These are phyloP conservation scores for Xestia rhomboidea DNA, from an alignment of 2,888 invertebrate species.

Conservation along the genomic window DNA sequence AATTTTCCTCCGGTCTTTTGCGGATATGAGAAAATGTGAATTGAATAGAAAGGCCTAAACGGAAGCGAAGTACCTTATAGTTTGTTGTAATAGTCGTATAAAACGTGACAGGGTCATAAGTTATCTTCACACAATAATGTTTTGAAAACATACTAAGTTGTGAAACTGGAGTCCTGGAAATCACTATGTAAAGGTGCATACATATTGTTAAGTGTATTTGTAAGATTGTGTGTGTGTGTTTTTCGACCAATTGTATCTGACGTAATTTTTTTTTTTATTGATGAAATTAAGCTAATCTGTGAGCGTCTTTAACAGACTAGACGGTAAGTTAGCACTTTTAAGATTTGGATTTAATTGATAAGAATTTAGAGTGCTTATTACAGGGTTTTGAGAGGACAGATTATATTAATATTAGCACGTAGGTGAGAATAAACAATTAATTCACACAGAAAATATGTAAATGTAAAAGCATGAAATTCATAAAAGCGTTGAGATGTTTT, in stretches of 20 bases:
- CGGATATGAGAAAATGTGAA: not conserved
- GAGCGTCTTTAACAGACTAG: not conserved
- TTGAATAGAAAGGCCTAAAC: not conserved
- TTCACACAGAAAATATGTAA: not conserved
- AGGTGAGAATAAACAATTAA: slow-evolving; percentile 3
- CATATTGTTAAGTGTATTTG: not conserved
- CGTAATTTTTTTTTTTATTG: not conserved
- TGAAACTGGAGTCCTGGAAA: not conserved
- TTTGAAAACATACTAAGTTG: not conserved
- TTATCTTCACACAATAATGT: not conserved
- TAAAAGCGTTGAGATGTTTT: not conserved
- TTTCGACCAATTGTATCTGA: not conserved
- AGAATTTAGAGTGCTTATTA: slow-evolving; percentile 32
- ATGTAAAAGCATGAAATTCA: not conserved
- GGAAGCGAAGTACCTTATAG: not conserved
- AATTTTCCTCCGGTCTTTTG: not conserved
- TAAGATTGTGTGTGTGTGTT: not conserved
- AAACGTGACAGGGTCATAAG: slow-evolving; percentile 12
- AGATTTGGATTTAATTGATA: not conserved
- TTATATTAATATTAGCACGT: slow-evolving; percentile 2
- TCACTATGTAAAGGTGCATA: not conserved
- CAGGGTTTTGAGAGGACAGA: slow-evolving; percentile 55
- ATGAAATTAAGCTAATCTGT: not conserved
- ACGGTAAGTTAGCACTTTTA: not conserved
- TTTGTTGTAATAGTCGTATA: slow-evolving; percentile 7